phyloP scores from a whole-genome alignment of 2,888 invertebrate genomes.

The Ennomos erosarius region DNA sequence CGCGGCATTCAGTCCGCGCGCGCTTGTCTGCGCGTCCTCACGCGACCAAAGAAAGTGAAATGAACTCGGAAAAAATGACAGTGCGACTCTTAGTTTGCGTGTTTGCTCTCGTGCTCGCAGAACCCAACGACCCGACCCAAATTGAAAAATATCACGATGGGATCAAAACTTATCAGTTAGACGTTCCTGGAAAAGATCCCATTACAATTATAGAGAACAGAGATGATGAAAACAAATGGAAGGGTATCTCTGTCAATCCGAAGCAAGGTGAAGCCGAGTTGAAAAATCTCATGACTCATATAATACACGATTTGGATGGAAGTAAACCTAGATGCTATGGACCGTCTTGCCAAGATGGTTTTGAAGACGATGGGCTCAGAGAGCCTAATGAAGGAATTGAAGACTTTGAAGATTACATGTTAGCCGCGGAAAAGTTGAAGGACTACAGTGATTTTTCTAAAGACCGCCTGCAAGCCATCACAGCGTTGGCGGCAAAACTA shows the following conservation, averaged over 20 bases:
- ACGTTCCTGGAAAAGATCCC: conserved; percentile 84
- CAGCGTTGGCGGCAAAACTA: conserved; percentile 75
- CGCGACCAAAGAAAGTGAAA: conserved; percentile 78
- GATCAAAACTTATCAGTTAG: conserved; percentile 81
- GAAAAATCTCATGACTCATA: conserved; percentile 74
- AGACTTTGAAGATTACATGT: conserved; percentile 85
- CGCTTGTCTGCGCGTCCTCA: conserved; percentile 66
- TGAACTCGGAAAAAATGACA: conserved; percentile 71
- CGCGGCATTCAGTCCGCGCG: conserved; percentile 76
- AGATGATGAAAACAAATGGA: conserved; percentile 52
- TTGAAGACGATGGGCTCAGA: conserved; percentile 57
- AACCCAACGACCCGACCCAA: conserved; percentile 63
- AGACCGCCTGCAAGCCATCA: conserved; percentile 76
- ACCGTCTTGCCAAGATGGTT: conserved; percentile 76
- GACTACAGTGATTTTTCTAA: conserved; percentile 68
- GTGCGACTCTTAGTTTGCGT: conserved; percentile 67
- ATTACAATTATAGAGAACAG: conserved; percentile 85
- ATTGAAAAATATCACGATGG: conserved; percentile 68
- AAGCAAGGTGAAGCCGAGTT: conserved; percentile 63
- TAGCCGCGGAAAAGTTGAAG: conserved; percentile 85
- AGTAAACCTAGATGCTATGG: conserved; percentile 74
- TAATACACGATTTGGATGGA: conserved; percentile 70
- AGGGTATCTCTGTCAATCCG: conserved; percentile 49
- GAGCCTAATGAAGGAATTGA: conserved; percentile 77
- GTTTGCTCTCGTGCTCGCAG: conserved; percentile 58